Conservation (phyloP, 1,140 invertebrate genomes). For the Lysiphlebus fabarum region DNA sequence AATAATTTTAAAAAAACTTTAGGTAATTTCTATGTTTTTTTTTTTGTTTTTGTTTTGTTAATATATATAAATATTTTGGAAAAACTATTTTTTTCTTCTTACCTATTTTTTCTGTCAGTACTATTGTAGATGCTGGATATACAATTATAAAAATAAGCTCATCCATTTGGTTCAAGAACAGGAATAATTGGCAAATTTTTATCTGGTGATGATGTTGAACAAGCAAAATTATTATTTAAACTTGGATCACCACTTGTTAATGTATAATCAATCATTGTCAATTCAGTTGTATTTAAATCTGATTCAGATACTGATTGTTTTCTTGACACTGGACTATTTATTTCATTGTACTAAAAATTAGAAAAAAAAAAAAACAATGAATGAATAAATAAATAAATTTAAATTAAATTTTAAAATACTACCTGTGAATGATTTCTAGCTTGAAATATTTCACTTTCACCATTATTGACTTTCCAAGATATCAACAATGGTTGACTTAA, state of each 20-base stretch:
- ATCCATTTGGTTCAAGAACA: constrained; percentile 49
- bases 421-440: constrained; percentile 61
- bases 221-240: constrained; percentile 48
- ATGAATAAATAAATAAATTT: constrained; percentile 6
- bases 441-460: constrained; percentile 47
- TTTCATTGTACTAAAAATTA: constrained; percentile 38
- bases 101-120: not conserved
- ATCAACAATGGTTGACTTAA: constrained; percentile 50
- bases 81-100: not conserved
- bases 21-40: not conserved
- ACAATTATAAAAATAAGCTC: constrained; percentile 25
- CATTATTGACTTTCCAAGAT: constrained; percentile 51
- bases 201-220: constrained; percentile 30
- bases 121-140: not conserved
- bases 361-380: too few species aligned
- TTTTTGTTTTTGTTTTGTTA: not conserved
- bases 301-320: constrained; percentile 22
- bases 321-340: constrained; percentile 28
- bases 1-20: not conserved
- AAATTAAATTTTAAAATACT: constrained; percentile 12
- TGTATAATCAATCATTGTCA: constrained; percentile 47
- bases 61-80: not conserved
- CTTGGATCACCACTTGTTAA: constrained; percentile 42
- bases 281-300: constrained; percentile 43
- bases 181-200: constrained; percentile 40